These are phyloP conservation scores for Anolis carolinensis DNA, from an alignment of 2,113 vertebrate species.

Conservation along the genomic window DNA sequence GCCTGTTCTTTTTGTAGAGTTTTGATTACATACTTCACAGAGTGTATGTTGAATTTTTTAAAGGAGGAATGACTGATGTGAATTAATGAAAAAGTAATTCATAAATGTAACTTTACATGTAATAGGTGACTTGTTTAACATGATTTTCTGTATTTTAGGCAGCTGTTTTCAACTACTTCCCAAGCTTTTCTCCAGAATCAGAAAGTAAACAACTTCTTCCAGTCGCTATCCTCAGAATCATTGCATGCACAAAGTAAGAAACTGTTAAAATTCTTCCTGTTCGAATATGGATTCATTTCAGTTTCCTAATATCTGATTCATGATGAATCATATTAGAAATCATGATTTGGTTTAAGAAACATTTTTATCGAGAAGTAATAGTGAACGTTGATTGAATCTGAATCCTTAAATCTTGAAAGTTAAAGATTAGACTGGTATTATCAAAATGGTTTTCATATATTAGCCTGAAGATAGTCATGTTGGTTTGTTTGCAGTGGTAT, in stretches of 20 bases:
- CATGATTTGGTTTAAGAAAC: neutral
- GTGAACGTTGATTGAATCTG: neutral
- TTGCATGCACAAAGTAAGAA: conserved; percentile 85
- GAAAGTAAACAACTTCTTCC: conserved; percentile 90
- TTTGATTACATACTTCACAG: neutral
- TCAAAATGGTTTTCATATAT: neutral
- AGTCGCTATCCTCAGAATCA: conserved; percentile 79
- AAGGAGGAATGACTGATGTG: neutral
- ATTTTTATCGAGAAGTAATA: neutral
- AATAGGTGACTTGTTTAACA: neutral
- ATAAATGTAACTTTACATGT: neutral
- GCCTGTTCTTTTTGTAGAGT: neutral
- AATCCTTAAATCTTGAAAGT: neutral
- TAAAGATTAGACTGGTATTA: neutral
- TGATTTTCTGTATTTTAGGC: conserved; percentile 71
- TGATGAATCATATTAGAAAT: neutral
- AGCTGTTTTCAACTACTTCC: conserved; percentile 88
- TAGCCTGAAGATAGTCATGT: neutral
- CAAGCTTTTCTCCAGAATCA: conserved; percentile 87
- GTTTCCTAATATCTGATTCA: neutral
- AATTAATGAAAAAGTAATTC: neutral
- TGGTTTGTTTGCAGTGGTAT: neutral
- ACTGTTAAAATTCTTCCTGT: conserved; percentile 11
- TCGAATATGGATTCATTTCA: neutral
- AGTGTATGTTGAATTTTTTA: neutral